Evolutionary conservation across 2,113 vertebrate species (phyloP), one percentile per base, ranked within the genome.

Genomic region (Bos indicus): DNA sequence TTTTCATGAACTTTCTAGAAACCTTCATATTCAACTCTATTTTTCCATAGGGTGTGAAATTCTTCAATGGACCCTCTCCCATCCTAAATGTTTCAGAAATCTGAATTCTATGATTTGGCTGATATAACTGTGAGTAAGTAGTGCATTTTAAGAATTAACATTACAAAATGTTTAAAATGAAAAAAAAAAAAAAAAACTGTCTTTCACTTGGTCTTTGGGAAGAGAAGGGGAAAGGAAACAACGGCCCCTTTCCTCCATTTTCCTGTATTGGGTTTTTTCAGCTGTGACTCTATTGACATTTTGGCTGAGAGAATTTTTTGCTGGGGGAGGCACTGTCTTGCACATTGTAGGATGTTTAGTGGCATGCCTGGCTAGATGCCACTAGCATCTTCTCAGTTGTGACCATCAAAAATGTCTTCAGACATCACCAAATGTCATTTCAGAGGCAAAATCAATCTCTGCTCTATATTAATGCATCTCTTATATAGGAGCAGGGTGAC

Each of bases 1-100:
- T 93, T 87, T 82, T 52, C 54, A 59, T 59, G 11, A 92, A 84
- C 84, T 94, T 94, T 95, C 52, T 95, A 23, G 52, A 88, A 92
- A n/a, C 40, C 5, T 74, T 86, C 62, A 48, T 67, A 87, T 60
- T 62, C 30, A 94, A 36, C 48, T 92, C 60, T 82, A 23, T 40
- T 86, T 94, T 86, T 19, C 57, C 36, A 57, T 11, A 67, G 71
- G 6, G 4, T 62, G 40, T 97, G 28, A 67, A 88, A 81, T 91
- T 87, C 91, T 82, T 88, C 67, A 80, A 17, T 9, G 57, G 71
- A 80, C 46, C 81, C 74, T 86, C 36, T 87, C 52, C 12, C 14
- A 94, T 14, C 28, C 91, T 60, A 85, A 64, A 52, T 19, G 12
- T 56, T 89, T 87, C 71, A 90, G 43, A 51, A 90, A 95, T 11